Conservation (phyloP, 2,888 invertebrate species). For the Ommatoiulus sabulosus region DNA sequence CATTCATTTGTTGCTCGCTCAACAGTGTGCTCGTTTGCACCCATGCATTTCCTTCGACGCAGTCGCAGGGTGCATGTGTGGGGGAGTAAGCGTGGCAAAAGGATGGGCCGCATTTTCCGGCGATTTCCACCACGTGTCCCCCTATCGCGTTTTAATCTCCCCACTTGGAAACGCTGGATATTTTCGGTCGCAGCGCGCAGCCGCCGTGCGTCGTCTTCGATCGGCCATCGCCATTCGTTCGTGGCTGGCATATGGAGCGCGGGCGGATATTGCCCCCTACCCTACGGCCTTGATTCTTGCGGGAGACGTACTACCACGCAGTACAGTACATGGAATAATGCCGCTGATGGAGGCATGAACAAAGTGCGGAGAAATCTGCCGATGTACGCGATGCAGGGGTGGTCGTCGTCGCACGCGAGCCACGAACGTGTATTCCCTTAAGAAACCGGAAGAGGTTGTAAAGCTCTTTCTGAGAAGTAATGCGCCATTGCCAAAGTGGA, state of each 20-base stretch:
- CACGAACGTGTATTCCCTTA: no score
- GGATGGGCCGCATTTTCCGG: background rate
- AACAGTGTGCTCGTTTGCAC: constrained; percentile 19
- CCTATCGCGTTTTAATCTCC: background rate
- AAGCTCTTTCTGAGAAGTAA: no score
- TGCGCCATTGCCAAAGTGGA: no score
- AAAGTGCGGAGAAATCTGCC: no score
- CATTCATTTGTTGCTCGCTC: background rate
- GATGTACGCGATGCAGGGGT: no score
- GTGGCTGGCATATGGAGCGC: no score
- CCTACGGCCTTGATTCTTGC: background rate
- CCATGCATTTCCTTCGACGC: background rate
- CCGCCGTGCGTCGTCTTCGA: background rate
- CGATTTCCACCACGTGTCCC: background rate
- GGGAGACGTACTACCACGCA: no score
- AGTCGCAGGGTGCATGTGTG: no score
- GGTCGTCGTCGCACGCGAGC: no score
- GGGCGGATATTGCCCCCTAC: background rate
- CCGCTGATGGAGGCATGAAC: background rate
- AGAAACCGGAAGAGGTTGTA: no score
- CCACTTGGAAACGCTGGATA: background rate
- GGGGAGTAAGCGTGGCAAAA: no score
- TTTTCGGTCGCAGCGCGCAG: background rate
- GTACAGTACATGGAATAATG: no score
- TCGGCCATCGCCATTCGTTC: background rate